Base-by-base conservation (phyloP, 2,888 invertebrate species). In the Drosophila atripex region DNA sequence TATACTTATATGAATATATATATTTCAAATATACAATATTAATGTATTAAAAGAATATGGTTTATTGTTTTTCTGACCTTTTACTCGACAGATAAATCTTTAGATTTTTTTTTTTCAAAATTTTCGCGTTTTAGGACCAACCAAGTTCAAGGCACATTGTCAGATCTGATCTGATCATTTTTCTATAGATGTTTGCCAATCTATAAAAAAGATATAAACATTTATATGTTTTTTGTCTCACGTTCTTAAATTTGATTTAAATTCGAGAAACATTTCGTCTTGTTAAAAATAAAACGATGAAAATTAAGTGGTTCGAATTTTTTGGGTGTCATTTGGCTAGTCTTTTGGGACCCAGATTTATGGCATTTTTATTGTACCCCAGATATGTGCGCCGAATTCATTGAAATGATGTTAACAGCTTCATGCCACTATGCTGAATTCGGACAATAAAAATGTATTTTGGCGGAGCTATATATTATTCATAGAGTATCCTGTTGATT, bases 11-110 rank as follows among this genome's bases (percentile, higher is more conserved):
- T 28, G 57, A 66, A 59, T 55, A 69, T 87, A 18, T 86, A 82
- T 87, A 82, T 87, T 85, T 71, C 69, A 85, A 87, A 80, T 87
- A 87, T 86, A 80, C 59, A 71, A 56, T 64, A 72, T 70, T 53
- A 73, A 63, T 71, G 73, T 68, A 53, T 71, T 72, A 64, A 8
- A 8, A 66, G 47, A 59, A 45, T 12, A 23, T 23, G 21, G 4
- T 23, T 12, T 21, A 9, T 12, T 8, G 12, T 14, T 28, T 18
- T 16, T 11, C n/a, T 60, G 16, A 12, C 3, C 21, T 12, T 2
- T 12, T n/a, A 16, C 9, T 11, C 16, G n/a, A n/a, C n/a, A n/a
- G n/a, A n/a, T n/a, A n/a, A n/a, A n/a, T n/a, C n/a, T n/a, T n/a
- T n/a, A n/a, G n/a, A n/a, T n/a, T n/a, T n/a, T n/a, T n/a, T n/a